Evolutionary conservation across 2,888 invertebrate genomes (phyloP), one percentile per base, ranked within the genome.

Genomic region (Gastrophysa polygoni): DNA sequence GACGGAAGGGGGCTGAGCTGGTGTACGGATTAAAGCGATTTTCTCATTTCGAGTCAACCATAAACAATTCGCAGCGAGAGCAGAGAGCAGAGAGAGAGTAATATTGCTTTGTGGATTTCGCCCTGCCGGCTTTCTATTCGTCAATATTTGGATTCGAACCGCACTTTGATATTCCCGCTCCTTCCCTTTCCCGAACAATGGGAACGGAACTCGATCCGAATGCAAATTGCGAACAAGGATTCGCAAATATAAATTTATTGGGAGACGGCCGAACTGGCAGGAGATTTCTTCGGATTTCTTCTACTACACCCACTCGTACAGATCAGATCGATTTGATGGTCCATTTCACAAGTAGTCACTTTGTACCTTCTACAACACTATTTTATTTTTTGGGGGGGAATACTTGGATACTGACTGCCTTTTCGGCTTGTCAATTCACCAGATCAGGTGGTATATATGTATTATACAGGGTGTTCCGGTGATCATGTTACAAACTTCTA

Each of bases 61-160:
- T 75, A 75, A 75, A 75, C 75, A 75, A 74, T 75, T 73, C 74
- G 71, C 70, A 71, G 71, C 68, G 68, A 38, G 38, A n/a, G 24
- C 24, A 24, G 24, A 10, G 28, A 28, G 2, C 10, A 11, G 3
- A n/a, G 38, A 38, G 38, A 38, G 68, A 69, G 74, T 74, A 75
- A 76, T 75, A 75, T 73, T 70, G 73, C 51, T 58, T 58, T 58
- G 58, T 43, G 50, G 50, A 50, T 50, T 54, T 44, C 50, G 44
- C 51, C 28, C 50, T 51, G 58, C 51, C 29, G 68, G 68, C 68
- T 73, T 68, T 68, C 70, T 71, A 70, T 73, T 66, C 68, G 76
- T 75, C 76, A 76, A 76, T 76, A 76, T 75, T 76, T 75, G 74
- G 71, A 59, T 73, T 73, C 66, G 68, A 68, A 72, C 75, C 75